Base-by-base conservation (phyloP, 2,113 vertebrate species). In the Vidua macroura region DNA sequence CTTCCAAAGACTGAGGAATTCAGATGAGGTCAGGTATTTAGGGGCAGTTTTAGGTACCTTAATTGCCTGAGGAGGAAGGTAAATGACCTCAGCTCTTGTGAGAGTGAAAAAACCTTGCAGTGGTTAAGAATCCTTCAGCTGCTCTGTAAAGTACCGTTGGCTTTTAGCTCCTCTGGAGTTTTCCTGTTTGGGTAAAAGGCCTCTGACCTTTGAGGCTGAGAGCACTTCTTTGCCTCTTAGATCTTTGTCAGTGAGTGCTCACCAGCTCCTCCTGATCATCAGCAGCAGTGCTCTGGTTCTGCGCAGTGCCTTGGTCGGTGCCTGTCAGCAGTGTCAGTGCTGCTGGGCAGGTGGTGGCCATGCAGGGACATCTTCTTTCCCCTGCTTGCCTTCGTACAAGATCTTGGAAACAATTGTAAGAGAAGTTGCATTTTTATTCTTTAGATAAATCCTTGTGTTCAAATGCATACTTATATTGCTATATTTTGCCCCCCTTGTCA, bases 241-340 rank as follows among this genome's bases (percentile, higher is more conserved):
- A 18, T 31, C 37, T 73, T 52, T 37, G 44, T 20, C 46, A 62
- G 1, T 10, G 63, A 31, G 33, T 28, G 51, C 31, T 78, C 31
- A 16, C 5, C 74, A 74, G 51, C 56, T 74, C 15, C 37, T 56
- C 33, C 56, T 18, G 25, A 10, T 39, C 8, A 3, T 13, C 41
- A 43, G 14, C 41, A 84, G 18, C 18, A 15, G 4, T 25, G 5
- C 49, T 30, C 20, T 14, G 51, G 8, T 10, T 27, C 31, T 43
- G 21, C 11, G 18, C n/a, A 27, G 37, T 4, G 4, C 49, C n/a
- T 31, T 1, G 1, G 16, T 1, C 7, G 4, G 39, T n/a, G 18
- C 25, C 23, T 0, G 0, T 30, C 43, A 81, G 56, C 37, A 58
- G 56, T 22, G 31, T 23, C 19, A 43, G 53, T 31, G 28, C 39